These are phyloP conservation scores for Corythornis cristatus DNA, from an alignment of 2,113 vertebrate genomes.

Conservation along the genomic window DNA sequence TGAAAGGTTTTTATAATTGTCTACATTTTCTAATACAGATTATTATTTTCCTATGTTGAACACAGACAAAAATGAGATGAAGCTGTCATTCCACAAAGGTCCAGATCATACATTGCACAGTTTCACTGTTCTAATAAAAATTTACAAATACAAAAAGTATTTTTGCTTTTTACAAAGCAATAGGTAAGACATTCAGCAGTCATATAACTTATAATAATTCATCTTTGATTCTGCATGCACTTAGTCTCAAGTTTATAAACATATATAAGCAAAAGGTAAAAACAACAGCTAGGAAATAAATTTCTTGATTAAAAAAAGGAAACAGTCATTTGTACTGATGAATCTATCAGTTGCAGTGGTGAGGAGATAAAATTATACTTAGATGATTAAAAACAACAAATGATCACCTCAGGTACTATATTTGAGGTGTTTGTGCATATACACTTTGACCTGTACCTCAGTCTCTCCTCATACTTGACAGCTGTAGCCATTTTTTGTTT, in stretches of 20 bases:
- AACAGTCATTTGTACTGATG: not conserved
- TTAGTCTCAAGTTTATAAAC: not conserved
- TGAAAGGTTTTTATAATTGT: not conserved
- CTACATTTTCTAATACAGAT: not conserved
- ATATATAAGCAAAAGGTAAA: not conserved
- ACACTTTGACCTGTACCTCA: not conserved
- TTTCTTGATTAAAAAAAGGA: not conserved
- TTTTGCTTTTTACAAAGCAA: not conserved
- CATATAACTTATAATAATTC: not conserved
- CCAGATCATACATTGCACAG: not conserved
- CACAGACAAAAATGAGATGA: not conserved
- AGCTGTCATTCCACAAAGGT: not conserved
- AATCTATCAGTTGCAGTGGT: not conserved
- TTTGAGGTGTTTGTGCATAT: not conserved
- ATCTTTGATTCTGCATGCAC: not conserved
- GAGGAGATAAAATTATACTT: not conserved
- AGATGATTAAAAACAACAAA: not conserved
- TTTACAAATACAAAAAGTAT: not conserved
- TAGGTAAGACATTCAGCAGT: not conserved
- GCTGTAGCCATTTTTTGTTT: not conserved
- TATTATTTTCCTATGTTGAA: not conserved
- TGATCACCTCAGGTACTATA: not conserved
- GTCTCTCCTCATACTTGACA: not conserved
- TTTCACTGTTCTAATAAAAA: not conserved
- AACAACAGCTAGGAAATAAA: not conserved